Evolutionary conservation across 2,888 invertebrate species (phyloP), one percentile per base, ranked within the genome.

Genomic region (Bembecia ichneumoniformis): DNA sequence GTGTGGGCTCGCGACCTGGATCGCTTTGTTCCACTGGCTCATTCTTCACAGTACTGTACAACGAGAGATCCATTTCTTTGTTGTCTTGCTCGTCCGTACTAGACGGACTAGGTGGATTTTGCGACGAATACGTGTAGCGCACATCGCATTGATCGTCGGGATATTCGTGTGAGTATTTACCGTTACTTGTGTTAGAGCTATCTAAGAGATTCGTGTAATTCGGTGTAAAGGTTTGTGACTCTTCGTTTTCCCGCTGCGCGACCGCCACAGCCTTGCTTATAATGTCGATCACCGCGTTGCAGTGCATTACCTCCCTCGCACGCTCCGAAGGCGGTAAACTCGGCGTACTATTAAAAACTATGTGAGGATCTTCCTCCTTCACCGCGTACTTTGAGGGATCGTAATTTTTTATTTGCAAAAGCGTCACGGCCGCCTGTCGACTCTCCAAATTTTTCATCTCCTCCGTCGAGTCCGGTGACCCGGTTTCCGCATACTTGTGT

Each of bases 271-370:
- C 88, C 64, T 87, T 87, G 61, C 79, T 87, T 68, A 87, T 82
- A 53, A 87, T 87, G 70, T 87, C 88, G 66, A 87, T 81, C 64
- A 87, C 82, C 53, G 88, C 87, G 60, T 84, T 87, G 60, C 88
- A 86, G 65, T 88, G 88, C 82, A 87, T 80, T 60, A 82, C 87
- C 67, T 87, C 87, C 58, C 80, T 73, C 61, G 88, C 84, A 64
- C 88, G 74, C 63, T 89, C 89, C 44, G 88, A 77, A 52, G 88
- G 88, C 63, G 89, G 88, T 60, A 89, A 79, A 63, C 88, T 84
- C 61, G 88, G 88, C 57, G 88, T 89, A 59, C 84, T 89, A 70
- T 89, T 90, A 69, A 89, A 90, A 71, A 86, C 86, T 60, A 90
- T 89, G 63, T 89, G 89, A 44, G 89, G 88, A 51, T 79, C 82